Percentiles rank a stretch among this genome's conserved stretches.
These are phyloP conservation scores for Zhuqinia jingwanae DNA, from an alignment of 2,888 invertebrate species.

Conservation along the genomic window DNA sequence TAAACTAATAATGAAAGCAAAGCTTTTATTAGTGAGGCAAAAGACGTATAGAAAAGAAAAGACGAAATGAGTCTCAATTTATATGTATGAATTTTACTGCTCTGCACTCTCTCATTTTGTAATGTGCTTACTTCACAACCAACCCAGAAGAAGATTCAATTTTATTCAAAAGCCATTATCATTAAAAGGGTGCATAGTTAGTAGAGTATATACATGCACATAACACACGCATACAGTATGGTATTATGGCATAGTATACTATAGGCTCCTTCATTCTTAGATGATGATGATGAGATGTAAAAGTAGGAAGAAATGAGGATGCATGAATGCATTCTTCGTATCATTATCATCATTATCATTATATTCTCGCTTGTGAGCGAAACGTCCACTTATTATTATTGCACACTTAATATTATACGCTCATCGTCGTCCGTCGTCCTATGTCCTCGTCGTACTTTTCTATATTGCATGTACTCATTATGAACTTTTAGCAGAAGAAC, in stretches of 20 bases:
- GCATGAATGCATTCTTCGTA: conserved; percentile 73
- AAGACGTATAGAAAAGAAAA: neutral
- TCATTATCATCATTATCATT: conserved; percentile 74
- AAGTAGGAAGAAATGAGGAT: conserved; percentile 70
- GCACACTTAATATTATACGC: conserved; percentile 24
- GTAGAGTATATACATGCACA: neutral
- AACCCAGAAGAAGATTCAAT: conserved; percentile 67
- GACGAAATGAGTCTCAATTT: conserved; percentile 66
- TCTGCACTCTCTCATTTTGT: neutral
- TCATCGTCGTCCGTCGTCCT: conserved; percentile 26
- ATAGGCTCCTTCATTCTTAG: conserved; percentile 66
- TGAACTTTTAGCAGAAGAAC: neutral
- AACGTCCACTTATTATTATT: conserved; percentile 60
- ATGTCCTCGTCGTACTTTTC: conserved; percentile 2
- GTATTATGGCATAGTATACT: neutral
- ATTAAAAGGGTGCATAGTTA: conserved; percentile 71
- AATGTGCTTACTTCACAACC: conserved; percentile 26
- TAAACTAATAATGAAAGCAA: conserved; percentile 67
- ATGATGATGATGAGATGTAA: conserved; percentile 71
- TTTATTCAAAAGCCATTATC: conserved; percentile 75
- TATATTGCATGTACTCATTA: neutral
- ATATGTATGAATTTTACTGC: conserved; percentile 63
- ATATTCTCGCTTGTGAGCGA: conserved; percentile 56
- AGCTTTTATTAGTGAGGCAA: conserved; percentile 55
- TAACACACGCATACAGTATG: neutral